A percentile compares a stretch with the other conserved stretches of the same genome.
These are phyloP conservation scores for Tragelaphus scriptus DNA, from an alignment of 2,113 vertebrate species.

Conservation along the genomic window DNA sequence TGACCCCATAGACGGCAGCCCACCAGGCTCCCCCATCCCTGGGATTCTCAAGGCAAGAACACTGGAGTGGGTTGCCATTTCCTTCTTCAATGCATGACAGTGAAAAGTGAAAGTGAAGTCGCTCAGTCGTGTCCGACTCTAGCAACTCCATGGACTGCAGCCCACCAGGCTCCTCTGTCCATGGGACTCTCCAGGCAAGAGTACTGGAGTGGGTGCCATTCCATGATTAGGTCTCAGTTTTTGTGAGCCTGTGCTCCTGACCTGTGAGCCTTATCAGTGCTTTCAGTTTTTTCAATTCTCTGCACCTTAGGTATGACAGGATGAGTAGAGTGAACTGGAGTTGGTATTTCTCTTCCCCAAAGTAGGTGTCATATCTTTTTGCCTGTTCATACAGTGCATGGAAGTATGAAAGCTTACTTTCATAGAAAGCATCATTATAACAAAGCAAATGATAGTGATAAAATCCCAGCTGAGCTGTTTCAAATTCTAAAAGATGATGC, in stretches of 20 bases:
- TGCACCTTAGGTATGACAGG: neutral
- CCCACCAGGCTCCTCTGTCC: no score
- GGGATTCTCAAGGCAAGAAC: no score
- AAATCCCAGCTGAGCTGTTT: neutral
- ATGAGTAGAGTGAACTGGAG: neutral
- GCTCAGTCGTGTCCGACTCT: no score
- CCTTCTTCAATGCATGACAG: no score
- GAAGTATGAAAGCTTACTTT: neutral
- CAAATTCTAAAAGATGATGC: neutral
- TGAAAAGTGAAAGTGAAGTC: no score
- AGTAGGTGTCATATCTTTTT: neutral
- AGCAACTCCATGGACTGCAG: no score
- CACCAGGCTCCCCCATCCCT: no score
- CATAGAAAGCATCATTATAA: neutral
- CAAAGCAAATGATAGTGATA: neutral
- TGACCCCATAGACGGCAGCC: no score
- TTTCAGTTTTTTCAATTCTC: neutral
- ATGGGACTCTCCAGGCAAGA: no score
- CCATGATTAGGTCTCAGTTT: neutral
- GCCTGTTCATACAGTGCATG: neutral
- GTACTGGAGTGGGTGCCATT: no score
- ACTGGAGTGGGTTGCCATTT: no score
- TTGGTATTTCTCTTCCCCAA: neutral
- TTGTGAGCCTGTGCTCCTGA: neutral
- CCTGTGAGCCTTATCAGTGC: neutral